Evolutionary conservation across 2,113 vertebrate species (phyloP).

Genomic region (Anthoscopus minutus): DNA sequence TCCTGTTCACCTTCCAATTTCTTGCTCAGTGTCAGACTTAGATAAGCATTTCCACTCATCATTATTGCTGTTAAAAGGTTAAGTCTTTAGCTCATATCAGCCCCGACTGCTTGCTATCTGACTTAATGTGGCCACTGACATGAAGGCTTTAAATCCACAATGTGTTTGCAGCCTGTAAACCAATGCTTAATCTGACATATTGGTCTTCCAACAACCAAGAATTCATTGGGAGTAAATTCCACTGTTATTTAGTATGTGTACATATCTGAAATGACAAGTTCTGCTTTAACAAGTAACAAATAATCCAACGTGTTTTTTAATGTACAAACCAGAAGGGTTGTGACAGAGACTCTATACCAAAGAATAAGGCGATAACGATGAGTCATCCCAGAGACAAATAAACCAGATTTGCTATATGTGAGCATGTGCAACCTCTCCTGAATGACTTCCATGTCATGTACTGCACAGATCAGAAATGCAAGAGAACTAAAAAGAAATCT

Average conservation of each 20-base stretch:
- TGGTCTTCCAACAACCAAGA: neutral
- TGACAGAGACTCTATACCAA: neutral
- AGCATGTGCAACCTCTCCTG: neutral
- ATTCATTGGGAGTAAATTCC: neutral
- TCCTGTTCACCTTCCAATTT: neutral
- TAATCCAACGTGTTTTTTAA: neutral
- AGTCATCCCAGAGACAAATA: neutral
- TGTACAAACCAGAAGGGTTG: neutral
- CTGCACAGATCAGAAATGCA: neutral
- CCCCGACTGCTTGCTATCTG: neutral
- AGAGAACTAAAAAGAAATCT: neutral
- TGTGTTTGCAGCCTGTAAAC: neutral
- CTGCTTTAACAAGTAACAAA: neutral
- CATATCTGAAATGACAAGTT: neutral
- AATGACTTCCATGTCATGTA: neutral
- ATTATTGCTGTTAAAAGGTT: neutral
- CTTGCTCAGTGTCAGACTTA: neutral
- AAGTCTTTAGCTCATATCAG: neutral
- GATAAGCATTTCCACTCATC: neutral
- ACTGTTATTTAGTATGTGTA: neutral
- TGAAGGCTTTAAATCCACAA: neutral
- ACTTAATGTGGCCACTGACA: neutral
- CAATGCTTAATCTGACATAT: neutral
- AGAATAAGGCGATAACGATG: neutral
- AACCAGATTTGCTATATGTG: neutral